Conservation (phyloP, 2,797 vertebrate species). For the Acestrorhynchus altus region DNA sequence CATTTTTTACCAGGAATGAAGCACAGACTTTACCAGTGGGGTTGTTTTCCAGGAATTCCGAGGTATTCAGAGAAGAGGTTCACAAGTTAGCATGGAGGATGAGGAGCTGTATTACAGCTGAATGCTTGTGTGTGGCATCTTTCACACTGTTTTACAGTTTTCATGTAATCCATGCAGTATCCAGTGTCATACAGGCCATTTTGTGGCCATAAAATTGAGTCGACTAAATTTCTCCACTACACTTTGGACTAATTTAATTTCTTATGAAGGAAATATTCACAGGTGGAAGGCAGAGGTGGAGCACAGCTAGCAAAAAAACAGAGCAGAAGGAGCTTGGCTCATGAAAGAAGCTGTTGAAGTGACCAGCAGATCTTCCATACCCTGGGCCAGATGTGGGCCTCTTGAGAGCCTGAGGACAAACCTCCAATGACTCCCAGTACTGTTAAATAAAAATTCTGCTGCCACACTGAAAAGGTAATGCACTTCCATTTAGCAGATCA, state of each 20-base stretch:
- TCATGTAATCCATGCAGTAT: conserved; percentile 11
- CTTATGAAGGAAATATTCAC: neutral
- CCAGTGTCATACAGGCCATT: neutral
- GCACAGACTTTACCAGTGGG: neutral
- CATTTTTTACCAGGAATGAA: neutral
- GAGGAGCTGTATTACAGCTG: conserved; percentile 1
- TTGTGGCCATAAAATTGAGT: neutral
- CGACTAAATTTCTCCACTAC: neutral
- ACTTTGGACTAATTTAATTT: neutral
- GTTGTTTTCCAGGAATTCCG: conserved; percentile 6
- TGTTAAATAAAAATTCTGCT: neutral
- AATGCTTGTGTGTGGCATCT: conserved; percentile 11
- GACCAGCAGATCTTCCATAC: neutral
- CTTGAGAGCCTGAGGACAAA: neutral
- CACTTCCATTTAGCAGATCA: neutral
- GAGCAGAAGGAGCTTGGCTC: neutral
- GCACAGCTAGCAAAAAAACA: neutral
- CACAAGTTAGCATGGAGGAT: neutral
- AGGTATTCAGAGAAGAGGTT: neutral
- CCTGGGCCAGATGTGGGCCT: neutral
- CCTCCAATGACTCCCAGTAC: neutral
- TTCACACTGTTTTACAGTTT: conserved; percentile 21
- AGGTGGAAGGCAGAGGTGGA: neutral
- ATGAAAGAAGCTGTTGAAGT: neutral
- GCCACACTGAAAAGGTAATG: neutral